phyloP scores from a whole-genome alignment of 2,113 vertebrate species.

The Micromys minutus region DNA sequence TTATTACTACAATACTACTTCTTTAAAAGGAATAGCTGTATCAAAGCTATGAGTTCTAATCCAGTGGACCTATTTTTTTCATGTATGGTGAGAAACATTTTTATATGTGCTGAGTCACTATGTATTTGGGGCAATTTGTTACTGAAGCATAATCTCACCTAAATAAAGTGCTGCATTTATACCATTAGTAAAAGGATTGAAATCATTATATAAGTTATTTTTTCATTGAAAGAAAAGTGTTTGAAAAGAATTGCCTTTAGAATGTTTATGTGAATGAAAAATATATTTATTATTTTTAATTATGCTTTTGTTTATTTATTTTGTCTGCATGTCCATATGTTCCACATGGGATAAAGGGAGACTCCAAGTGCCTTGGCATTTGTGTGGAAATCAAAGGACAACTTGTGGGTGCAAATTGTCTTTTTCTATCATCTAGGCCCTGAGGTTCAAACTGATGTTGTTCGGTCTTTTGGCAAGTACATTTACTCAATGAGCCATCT shows the following conservation, averaged over 20 bases:
- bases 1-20: not conserved
- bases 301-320: not conserved
- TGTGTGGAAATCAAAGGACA: not conserved
- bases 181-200: not conserved
- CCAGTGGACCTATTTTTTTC: not conserved
- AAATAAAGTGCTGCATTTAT: not conserved
- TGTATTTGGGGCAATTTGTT: not conserved
- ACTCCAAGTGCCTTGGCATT: not conserved
- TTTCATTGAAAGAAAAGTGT: slow-evolving; percentile 32
- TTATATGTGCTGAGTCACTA: not conserved
- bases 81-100: not conserved
- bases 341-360: not conserved
- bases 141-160: not conserved
- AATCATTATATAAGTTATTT: not conserved
- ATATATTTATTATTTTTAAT: not conserved
- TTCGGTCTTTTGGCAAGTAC: not conserved
- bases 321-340: not conserved
- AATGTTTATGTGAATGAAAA: not conserved
- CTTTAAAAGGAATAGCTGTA: not conserved
- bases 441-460: not conserved
- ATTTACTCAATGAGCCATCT: not conserved
- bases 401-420: not conserved
- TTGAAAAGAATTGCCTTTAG: slow-evolving; percentile 13
- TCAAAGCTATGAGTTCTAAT: not conserved
- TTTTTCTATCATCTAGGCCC: not conserved